Conservation (phyloP, 2,113 vertebrate species). For the Toxotes jaculatrix region DNA sequence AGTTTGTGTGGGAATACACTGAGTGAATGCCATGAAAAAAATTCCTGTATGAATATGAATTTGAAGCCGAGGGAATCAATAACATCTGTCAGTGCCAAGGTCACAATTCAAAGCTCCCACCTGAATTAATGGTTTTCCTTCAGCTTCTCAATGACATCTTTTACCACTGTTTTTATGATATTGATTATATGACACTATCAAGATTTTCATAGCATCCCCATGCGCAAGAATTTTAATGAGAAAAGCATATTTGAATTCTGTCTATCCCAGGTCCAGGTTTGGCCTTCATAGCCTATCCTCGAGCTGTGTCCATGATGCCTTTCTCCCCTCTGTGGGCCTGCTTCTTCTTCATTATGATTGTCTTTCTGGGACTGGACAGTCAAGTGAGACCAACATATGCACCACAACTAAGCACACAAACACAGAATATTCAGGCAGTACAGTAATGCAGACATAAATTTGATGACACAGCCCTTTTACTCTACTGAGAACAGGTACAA, state of each 20-base stretch:
- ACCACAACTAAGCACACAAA: not conserved
- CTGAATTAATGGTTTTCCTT: not conserved
- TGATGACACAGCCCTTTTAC: not conserved
- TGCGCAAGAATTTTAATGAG: not conserved
- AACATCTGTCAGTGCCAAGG: no score
- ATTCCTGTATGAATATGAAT: no score
- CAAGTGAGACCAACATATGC: slow-evolving; percentile 84
- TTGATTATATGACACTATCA: not conserved
- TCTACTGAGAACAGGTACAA: not conserved
- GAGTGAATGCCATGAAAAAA: no score
- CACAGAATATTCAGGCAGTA: not conserved
- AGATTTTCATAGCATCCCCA: no score
- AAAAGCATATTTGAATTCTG: slow-evolving; percentile 2
- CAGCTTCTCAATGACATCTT: no score
- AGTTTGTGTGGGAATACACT: no score
- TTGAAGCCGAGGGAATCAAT: not conserved
- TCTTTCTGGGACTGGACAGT: slow-evolving; percentile 95
- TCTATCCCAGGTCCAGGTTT: slow-evolving; percentile 90
- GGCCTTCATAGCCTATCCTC: slow-evolving; percentile 97
- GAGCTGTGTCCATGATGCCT: slow-evolving; percentile 97
- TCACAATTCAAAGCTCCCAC: no score
- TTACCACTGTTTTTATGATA: no score
- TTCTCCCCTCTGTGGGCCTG: slow-evolving; percentile 96
- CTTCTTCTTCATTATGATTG: slow-evolving; percentile 97
- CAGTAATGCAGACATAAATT: not conserved